Evolutionary conservation across 2,797 vertebrate genomes (phyloP).

Genomic region (Alauda arvensis): DNA sequence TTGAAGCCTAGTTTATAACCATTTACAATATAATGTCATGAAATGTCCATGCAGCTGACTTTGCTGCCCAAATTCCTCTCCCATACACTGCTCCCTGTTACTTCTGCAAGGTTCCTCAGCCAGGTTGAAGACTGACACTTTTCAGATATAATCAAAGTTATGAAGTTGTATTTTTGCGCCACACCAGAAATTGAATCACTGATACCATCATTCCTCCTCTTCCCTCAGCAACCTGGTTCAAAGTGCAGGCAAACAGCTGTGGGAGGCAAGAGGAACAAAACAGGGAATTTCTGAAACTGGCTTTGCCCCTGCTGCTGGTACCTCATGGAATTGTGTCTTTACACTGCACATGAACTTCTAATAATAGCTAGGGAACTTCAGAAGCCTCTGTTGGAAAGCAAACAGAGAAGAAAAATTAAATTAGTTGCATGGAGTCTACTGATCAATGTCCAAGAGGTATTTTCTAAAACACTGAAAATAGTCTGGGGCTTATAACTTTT

Average conservation of each 20-base stretch:
- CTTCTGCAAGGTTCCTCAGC: not conserved
- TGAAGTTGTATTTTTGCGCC: not conserved
- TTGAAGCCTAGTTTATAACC: not conserved
- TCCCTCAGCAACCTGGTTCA: not conserved
- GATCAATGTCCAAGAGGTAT: not conserved
- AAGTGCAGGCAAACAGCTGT: not conserved
- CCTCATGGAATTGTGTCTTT: not conserved
- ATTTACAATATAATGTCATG: not conserved
- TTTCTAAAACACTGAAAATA: not conserved
- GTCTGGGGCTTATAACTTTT: not conserved
- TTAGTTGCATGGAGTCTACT: not conserved
- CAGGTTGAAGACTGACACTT: not conserved
- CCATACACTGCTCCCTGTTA: not conserved
- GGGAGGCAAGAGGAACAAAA: not conserved
- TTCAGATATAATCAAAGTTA: not conserved
- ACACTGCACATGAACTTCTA: not conserved
- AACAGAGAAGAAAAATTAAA: not conserved
- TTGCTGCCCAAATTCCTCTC: not conserved
- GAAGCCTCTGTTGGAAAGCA: slow-evolving; percentile 12
- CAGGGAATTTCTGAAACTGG: not conserved
- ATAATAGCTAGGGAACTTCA: slow-evolving; percentile 3
- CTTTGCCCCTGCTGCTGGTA: not conserved
- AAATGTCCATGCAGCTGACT: not conserved
- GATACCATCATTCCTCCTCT: not conserved
- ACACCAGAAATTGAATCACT: not conserved